Evolutionary conservation across 1,140 invertebrate genomes (phyloP), one percentile per base, ranked within the genome.

Genomic region (Lordiphosa mommai): DNA sequence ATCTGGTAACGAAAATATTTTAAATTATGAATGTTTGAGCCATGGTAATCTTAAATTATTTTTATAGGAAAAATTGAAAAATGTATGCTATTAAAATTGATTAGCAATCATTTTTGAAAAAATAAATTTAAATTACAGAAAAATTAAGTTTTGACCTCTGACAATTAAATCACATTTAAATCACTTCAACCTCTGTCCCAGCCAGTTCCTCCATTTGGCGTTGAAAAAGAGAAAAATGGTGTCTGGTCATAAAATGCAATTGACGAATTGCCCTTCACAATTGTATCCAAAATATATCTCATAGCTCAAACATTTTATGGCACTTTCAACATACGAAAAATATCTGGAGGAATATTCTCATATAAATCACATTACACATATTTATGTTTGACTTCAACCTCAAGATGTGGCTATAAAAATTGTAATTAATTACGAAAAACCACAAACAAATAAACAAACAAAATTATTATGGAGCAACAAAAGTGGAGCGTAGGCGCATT

Each of bases 401-500:
- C 76, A 76, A 73, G 76, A 72, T 71, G 72, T 16, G 40, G 59
- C 68, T 77, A 84, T 82, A 82, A 82, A 77, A 82, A 77, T 43
- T 69, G 77, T 82, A 84, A 82, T 82, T 82, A 82, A 82, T 82
- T 82, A 80, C 67, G 63, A 76, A 72, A 70, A 61, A 59, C 67
- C 61, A 46, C 40, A 67, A 72, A 64, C 52, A 73, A 74, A 68
- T 59, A 76, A 58, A 34, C 46, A 46, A 13, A 44, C 34, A 61
- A 16, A 59, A 55, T 57, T 49, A 52, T 67, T 61, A 38, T 16
- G 30, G 32, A 44, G 49, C 55, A 64, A 50, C 51, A 51, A 40
- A 12, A 61, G 14, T 40, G 33, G 51, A 53, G 55, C 60, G 66
- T 57, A 56, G 47, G 50, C 69, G 60, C 65, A 64, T 64, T 63